Evolutionary conservation across 2,113 vertebrate genomes (phyloP), one percentile per base, ranked within the genome.

Genomic region (Lamprologus ornatipinnis): DNA sequence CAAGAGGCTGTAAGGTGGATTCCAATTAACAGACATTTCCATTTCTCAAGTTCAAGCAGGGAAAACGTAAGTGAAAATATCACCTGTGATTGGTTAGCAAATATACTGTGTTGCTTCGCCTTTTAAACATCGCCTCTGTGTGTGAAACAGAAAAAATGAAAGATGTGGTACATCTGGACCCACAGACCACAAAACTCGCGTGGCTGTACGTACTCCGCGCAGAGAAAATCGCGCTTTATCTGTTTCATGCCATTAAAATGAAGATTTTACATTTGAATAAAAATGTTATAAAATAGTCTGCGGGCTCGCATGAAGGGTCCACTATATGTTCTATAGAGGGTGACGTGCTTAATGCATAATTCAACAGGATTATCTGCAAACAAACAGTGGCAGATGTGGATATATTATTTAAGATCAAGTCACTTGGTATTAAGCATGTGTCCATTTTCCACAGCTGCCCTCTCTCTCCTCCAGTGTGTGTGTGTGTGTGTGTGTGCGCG

Each of bases 381-480:
- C 95, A 94, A 90, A 88, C 92, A 93, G 92, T 92, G 94, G 94
- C 95, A 96, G 94, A 94, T 92, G 94, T 60, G 31, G 89, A 95
- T 95, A 65, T 93, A 95, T 95, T 96, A 95, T 96, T 96, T 95
- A 96, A 95, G 89, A 88, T 92, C 55, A 81, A 91, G 94, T 95
- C 95, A 93, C 92, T 89, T 86, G 81, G 87, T 91, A 92, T 96
- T 93, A 95, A 70, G 86, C 92, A 90, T 88, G 81, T 91, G 93
- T 93, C 92, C 91, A 80, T 95, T 92, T 91, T 88, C 84, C 75
- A 53, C 65, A 54, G 83, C 23, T 23, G 23, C 33, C 75, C 45
- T 84, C 33, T 80, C 58, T 60, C 47, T 37, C 33, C 26, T 17
- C 21, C 8, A 45, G 28, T 81, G 68, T 84, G 49, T 57, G 51